Evolutionary conservation across 1,140 invertebrate species (phyloP), one percentile per base, ranked within the genome.

Genomic region (Ceratina calcarata): DNA sequence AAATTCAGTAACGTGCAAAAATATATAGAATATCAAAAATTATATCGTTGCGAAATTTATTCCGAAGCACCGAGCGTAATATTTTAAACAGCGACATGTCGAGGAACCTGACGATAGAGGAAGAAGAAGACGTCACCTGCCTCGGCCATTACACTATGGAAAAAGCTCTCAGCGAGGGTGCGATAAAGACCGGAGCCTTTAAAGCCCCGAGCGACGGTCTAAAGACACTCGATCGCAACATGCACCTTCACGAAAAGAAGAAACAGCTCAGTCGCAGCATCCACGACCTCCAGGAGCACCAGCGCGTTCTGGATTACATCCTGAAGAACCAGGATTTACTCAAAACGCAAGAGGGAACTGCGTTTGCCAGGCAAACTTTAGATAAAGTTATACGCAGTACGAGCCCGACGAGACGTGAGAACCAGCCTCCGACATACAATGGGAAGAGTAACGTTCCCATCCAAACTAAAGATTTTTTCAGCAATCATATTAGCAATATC

Each of bases 1-100:
- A 32, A 32, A 2, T 32, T 32, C n/a, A n/a, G n/a, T n/a, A n/a
- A 32, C 4, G 4, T 4, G 27, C 27, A 32, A 32, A 32, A 32
- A 32, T 32, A 32, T 32, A 32, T 32, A 32, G 27, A 32, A n/a
- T n/a, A n/a, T n/a, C n/a, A n/a, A n/a, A n/a, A n/a, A n/a, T n/a
- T n/a, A n/a, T n/a, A n/a, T n/a, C 94, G 0, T 82, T 95, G 45
- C 88, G 94, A 82, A 94, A 94, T 82, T 86, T 95, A 24, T 94
- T 94, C 85, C 90, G 87, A 12, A 87, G 83, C 12, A 82, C 70
- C 49, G 88, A 85, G 24, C 70, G 72, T 70, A 85, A 82, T 32
- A 75, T 81, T 8, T 58, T 81, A 16, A 76, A 66, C 62, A 49
- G 64, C 64, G 80, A 90, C n/a, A 49, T 18, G 12, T 57, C 87